phyloP scores from a whole-genome alignment of 2,113 vertebrate species.

The Egretta garzetta region DNA sequence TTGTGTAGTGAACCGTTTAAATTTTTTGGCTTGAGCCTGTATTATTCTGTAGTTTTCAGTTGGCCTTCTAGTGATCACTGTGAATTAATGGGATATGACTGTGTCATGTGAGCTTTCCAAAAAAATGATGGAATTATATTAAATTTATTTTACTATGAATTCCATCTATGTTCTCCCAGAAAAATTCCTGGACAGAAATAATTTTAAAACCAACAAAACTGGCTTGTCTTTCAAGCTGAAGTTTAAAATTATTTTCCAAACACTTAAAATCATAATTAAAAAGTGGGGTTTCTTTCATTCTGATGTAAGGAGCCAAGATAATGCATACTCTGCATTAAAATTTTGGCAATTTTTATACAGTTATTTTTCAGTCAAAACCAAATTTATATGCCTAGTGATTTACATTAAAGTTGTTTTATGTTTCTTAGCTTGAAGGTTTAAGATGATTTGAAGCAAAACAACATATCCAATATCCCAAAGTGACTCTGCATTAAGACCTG shows the following conservation, averaged over 20 bases:
- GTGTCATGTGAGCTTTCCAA: conserved; percentile 57
- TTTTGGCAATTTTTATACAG: neutral
- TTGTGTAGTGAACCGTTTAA: conserved; percentile 40
- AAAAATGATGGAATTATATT: conserved; percentile 51
- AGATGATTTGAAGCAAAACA: conserved; percentile 32
- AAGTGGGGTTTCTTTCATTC: conserved; percentile 21
- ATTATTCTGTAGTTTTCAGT: conserved; percentile 60
- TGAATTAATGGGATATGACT: conserved; percentile 62
- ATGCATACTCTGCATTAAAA: neutral
- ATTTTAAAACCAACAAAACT: conserved; percentile 47
- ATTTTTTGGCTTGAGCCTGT: conserved; percentile 45
- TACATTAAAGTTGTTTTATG: conserved; percentile 10
- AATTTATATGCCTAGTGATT: conserved; percentile 30
- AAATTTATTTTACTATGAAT: conserved; percentile 68
- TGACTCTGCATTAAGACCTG: neutral
- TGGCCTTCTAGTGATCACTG: conserved; percentile 53
- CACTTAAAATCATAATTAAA: conserved; percentile 32
- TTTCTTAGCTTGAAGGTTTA: conserved; percentile 27
- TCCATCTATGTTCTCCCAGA: conserved; percentile 50
- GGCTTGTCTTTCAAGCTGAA: conserved; percentile 19
- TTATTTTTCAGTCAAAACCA: conserved; percentile 24
- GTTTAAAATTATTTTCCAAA: conserved; percentile 49
- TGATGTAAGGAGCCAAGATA: conserved; percentile 1
- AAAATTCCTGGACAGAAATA: conserved; percentile 57
- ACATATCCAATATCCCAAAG: conserved; percentile 24